Evolutionary conservation across 2,888 invertebrate species (phyloP).

Genomic region (Euplagia quadripunctaria): DNA sequence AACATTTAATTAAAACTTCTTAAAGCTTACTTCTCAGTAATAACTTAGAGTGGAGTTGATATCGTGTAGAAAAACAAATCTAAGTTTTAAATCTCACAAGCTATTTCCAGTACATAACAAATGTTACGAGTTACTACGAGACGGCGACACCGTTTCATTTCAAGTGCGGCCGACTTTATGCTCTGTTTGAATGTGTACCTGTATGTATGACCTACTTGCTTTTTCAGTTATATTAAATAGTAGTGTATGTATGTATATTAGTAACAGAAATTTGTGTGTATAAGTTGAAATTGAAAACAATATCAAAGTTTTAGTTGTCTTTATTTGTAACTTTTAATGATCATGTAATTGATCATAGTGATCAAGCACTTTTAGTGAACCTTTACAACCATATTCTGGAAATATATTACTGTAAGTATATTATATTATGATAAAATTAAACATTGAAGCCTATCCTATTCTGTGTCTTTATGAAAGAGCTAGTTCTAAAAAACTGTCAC

Average conservation of each 20-base stretch:
- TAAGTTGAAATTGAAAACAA: too few species aligned
- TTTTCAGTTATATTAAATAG: not conserved
- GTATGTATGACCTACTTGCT: constrained; percentile 21
- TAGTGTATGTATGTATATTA: not conserved
- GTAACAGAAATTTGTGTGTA: not conserved
- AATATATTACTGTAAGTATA: too few species aligned
- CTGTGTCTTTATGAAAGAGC: not conserved
- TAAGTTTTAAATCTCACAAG: constrained; percentile 65
- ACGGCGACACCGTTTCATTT: constrained; percentile 68
- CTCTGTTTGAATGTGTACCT: constrained; percentile 38
- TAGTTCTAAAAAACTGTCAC: not conserved
- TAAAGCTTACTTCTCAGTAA: constrained; percentile 13
- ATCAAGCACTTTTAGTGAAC: too few species aligned
- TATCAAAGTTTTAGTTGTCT: too few species aligned
- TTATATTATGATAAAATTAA: too few species aligned
- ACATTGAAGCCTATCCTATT: too few species aligned
- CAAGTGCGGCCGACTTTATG: constrained; percentile 50
- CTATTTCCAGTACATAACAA: constrained; percentile 62
- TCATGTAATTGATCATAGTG: too few species aligned
- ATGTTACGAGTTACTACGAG: constrained; percentile 60
- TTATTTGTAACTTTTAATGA: too few species aligned
- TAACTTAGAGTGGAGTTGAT: constrained; percentile 14
- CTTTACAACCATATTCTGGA: too few species aligned
- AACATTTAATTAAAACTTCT: constrained; percentile 22
- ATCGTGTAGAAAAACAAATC: constrained; percentile 60